Base-by-base conservation (phyloP, 2,888 invertebrate genomes). In the Rutpela maculata region DNA sequence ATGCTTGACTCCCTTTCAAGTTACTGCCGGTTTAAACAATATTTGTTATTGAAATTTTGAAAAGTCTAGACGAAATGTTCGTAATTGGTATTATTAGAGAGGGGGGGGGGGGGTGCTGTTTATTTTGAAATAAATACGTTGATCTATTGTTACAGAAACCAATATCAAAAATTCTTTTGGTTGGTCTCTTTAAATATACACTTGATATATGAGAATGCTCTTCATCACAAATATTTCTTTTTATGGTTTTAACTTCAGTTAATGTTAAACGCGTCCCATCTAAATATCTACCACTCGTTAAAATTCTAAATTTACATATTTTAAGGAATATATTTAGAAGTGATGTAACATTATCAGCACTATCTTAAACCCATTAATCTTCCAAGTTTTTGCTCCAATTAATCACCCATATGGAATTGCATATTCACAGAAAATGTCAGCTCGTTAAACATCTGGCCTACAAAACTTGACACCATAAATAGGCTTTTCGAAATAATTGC, bases 331-430 rank as follows among this genome's bases (percentile, higher is more conserved):
- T 63, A 55, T 63, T 63, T 72, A 72, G 55, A 72, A 17, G 10
- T 72, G 72, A 72, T 43, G 72, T 78, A 72, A 69, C 55, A 72
- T 66, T 62, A 72, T 75, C 63, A 60, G 68, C 72, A 55, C 72
- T 74, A 78, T 78, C 65, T 72, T 38, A n/a, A 26, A 63, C 66
- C 73, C 78, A 75, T 75, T 60, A 75, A 78, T 78, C 75, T 75
- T 72, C 63, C 67, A 38, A 70, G 35, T 77, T 77, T 79, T 75
- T 66, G 66, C 59, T 60, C 68, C 71, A 76, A 74, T 78, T 78
- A 78, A 75, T 70, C 22, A 65, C 66, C 74, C 76, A 79, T 76
- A 65, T 79, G 76, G 76, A 74, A 70, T 74, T 66, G 57, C 63
- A 60, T 74, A 62, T 78, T 65, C 74, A 72, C 66, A 74, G 59